Base-by-base conservation (phyloP, 2,113 vertebrate species). In the Lophochroa leadbeateri region DNA sequence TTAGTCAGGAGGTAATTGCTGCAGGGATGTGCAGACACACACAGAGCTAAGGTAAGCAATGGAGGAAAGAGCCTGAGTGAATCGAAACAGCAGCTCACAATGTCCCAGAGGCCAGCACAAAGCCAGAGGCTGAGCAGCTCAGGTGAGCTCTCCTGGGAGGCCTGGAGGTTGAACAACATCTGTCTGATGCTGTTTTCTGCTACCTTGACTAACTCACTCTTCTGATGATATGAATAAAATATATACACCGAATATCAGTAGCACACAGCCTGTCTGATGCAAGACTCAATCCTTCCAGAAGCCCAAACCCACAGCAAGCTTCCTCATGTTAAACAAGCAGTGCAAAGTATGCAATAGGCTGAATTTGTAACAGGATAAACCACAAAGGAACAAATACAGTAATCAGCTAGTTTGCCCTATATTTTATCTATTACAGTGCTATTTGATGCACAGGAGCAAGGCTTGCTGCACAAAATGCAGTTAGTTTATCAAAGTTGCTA, bases 191-290 rank as follows among this genome's bases (percentile, higher is more conserved):
- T 69, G 31, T 35, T 82, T 94, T 28, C 81, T 84, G 29, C 77
- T 63, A 0, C 46, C 44, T 57, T 44, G n/a, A 47, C 46, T 71
- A 64, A 69, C 25, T 20, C 3, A 25, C 13, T 82, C 61, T 61
- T 46, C 77, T 29, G 43, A 78, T 24, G 10, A 8, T 12, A 13
- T 31, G 39, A 70, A 69, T 57, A 69, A 72, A 81, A 84, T 4
- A 69, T 0, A 10, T 3, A 44, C 24, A 16, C 35, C 13, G 2
- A 80, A 12, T 6, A 35, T 6, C 2, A 1, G 41, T 0, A 43
- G 41, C 67, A n/a, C 71, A 55, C 2, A 5, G 58, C 43, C 46
- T 63, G 29, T 20, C 39, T 68, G 44, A 49, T 14, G 39, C 50
- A 78, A 43, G n/a, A 61, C 53, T 46, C 53, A 10, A 5, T 14